Evolutionary conservation across 92 coral and sea anemone species (phyloP), one percentile per base, ranked within the genome.

Genomic region (Phenganax subtilis): DNA sequence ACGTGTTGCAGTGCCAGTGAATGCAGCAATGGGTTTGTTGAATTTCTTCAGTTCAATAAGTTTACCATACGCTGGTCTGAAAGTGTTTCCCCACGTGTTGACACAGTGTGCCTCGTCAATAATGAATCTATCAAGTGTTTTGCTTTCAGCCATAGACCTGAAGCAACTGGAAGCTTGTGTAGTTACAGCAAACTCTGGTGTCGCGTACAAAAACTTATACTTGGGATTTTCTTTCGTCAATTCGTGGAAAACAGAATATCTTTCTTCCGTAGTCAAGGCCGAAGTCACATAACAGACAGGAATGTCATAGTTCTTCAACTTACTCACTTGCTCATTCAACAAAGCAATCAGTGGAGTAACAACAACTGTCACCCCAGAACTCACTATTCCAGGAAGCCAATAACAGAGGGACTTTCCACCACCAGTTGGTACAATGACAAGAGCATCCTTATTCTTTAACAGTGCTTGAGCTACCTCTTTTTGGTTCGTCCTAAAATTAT

Each of bases 341-440:
- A 70, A 25, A 15, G 17, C 75, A 31, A 70, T 9, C 75, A 27
- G 14, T 0, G 75, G 75, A 9, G 75, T 70, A 0, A 70, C 75
- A 31, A 70, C 75, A 1, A 70, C 75, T 14, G 75, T 70, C 12
- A 70, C 75, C 10, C 75, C 47, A 3, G 0, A 1, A 70, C 75
- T 51, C 3, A 70, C 14, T 7, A 70, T 70, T 12, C 75, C 75
- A 31, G 75, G 75, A 31, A 70, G 10, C 75, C 75, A 70, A 9
- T 70, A 70, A 25, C 75, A 70, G 2, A 70, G 1, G 5, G 75
- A 31, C 12, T 70, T 70, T 31, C 75, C 75, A n/a, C 75, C 75
- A 70, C 75, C 75, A 0, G 75, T 70, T 28, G 75, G 75, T 9
- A 70, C 28, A 2, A 70, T 31, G 10, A 3, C 47, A 25, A 70